Conservation (phyloP, 2,888 invertebrate species). For the Caenorhabditis sp. region DNA sequence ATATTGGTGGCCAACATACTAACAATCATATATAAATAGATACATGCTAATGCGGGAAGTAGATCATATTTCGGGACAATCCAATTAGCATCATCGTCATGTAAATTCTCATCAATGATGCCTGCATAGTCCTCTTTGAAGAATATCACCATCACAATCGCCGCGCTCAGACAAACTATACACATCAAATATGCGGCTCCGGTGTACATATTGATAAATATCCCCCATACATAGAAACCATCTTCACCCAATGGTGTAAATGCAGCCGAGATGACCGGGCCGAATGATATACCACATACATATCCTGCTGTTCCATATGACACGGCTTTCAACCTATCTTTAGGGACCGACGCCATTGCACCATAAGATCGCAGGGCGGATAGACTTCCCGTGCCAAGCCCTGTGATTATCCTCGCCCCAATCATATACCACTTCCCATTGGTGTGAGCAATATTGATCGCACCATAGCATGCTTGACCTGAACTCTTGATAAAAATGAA, state of each 20-base stretch:
- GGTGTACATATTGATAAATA: slow-evolving; percentile 50
- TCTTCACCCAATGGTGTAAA: slow-evolving; percentile 46
- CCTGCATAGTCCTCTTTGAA: slow-evolving; percentile 56
- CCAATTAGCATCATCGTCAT: slow-evolving; percentile 17
- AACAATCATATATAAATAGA: slow-evolving; percentile 53
- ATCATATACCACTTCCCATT: slow-evolving; percentile 49
- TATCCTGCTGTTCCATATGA: slow-evolving; percentile 52
- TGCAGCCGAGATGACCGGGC: slow-evolving; percentile 45
- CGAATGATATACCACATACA: slow-evolving; percentile 53
- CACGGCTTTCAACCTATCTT: slow-evolving; percentile 48
- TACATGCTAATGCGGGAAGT: slow-evolving; percentile 48
- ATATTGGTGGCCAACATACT: slow-evolving; percentile 54
- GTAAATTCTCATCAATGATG: slow-evolving; percentile 36
- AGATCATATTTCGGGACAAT: slow-evolving; percentile 51
- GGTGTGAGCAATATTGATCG: slow-evolving; percentile 24
- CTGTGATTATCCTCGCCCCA: slow-evolving; percentile 41
- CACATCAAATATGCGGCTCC: slow-evolving; percentile 50
- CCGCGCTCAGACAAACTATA: slow-evolving; percentile 30
- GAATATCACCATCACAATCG: slow-evolving; percentile 38
- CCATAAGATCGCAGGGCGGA: slow-evolving; percentile 49
- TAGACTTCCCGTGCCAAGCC: slow-evolving; percentile 48
- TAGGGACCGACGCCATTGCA: slow-evolving; percentile 47
- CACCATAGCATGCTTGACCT: slow-evolving; percentile 43
- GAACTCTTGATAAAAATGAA: neutral
- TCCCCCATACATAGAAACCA: slow-evolving; percentile 27